Evolutionary conservation across 2,113 vertebrate genomes (phyloP).

Genomic region (Malurus melanocephalus): DNA sequence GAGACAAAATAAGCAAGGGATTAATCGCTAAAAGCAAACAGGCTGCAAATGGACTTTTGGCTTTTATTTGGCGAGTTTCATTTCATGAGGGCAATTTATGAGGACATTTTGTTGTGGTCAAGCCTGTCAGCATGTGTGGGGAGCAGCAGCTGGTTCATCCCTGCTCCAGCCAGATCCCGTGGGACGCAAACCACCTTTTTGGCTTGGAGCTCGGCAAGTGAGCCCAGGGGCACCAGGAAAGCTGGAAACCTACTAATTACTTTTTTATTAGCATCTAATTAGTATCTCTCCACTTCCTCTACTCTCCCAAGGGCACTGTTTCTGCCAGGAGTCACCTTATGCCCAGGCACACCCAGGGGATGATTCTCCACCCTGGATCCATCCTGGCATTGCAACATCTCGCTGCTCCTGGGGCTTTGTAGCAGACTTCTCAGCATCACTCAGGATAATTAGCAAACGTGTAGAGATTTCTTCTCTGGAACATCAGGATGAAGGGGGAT

Average conservation of each 20-base stretch:
- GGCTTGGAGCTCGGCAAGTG: neutral
- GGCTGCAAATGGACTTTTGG: neutral
- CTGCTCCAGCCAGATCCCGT: rapidly evolving
- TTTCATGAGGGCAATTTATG: neutral
- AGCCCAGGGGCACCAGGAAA: neutral
- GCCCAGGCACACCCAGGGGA: neutral
- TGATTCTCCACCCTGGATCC: neutral
- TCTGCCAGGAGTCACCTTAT: neutral
- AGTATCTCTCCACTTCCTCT: neutral
- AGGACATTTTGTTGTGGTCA: neutral
- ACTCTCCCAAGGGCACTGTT: neutral
- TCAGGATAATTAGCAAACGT: neutral
- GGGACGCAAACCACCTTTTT: neutral
- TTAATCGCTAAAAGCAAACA: neutral
- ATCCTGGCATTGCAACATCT: neutral
- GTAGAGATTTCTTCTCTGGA: neutral
- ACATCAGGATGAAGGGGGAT: neutral
- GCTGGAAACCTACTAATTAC: neutral
- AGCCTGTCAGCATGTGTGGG: rapidly evolving
- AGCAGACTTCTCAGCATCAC: neutral
- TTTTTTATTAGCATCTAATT: neutral
- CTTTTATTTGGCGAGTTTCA: neutral
- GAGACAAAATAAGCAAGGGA: neutral
- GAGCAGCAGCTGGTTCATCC: neutral
- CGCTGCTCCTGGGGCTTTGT: neutral